These are phyloP conservation scores for Xiphophorus maculatus DNA, from an alignment of 2,113 vertebrate genomes.

Conservation along the genomic window DNA sequence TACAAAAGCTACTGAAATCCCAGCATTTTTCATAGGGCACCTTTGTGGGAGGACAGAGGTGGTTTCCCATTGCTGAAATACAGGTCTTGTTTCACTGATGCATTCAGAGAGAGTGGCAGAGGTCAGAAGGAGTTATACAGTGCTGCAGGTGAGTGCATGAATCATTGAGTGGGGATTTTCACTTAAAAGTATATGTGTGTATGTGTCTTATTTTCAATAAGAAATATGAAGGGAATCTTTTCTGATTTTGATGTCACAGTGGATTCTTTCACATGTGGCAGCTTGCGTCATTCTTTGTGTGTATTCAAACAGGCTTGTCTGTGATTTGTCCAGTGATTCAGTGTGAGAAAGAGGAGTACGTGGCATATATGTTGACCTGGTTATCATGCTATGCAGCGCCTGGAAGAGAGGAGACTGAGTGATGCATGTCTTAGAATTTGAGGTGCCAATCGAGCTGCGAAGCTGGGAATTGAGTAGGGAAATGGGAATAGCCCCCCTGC, in stretches of 20 bases:
- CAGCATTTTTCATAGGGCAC: background rate
- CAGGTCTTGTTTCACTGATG: slow-evolving; percentile 12
- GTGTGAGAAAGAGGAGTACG: slow-evolving; percentile 18
- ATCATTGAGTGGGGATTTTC: background rate
- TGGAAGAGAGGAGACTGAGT: slow-evolving; percentile 40
- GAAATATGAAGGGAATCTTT: slow-evolving; percentile 5
- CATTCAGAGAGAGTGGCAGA: slow-evolving; percentile 13
- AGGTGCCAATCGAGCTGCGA: slow-evolving; percentile 78
- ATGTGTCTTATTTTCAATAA: slow-evolving; percentile 6
- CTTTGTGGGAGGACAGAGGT: slow-evolving; percentile 16
- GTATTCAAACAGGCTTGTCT: background rate
- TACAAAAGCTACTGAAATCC: background rate
- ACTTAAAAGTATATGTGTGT: background rate
- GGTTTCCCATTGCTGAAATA: slow-evolving; percentile 11
- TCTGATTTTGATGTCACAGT: slow-evolving; percentile 1
- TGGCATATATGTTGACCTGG: slow-evolving; percentile 61
- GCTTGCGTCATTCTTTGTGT: slow-evolving; percentile 22
- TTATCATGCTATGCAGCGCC: slow-evolving; percentile 51
- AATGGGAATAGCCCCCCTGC: slow-evolving; percentile 72
- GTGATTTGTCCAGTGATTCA: slow-evolving; percentile 18
- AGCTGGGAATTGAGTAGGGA: slow-evolving; percentile 80
- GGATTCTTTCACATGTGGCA: slow-evolving; percentile 10
- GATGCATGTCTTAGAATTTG: slow-evolving; percentile 63
- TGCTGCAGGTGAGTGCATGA: background rate
- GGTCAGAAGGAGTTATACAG: background rate